Evolutionary conservation across 2,888 invertebrate genomes (phyloP), one percentile per base, ranked within the genome.

Genomic region (Platypus cylindrus): DNA sequence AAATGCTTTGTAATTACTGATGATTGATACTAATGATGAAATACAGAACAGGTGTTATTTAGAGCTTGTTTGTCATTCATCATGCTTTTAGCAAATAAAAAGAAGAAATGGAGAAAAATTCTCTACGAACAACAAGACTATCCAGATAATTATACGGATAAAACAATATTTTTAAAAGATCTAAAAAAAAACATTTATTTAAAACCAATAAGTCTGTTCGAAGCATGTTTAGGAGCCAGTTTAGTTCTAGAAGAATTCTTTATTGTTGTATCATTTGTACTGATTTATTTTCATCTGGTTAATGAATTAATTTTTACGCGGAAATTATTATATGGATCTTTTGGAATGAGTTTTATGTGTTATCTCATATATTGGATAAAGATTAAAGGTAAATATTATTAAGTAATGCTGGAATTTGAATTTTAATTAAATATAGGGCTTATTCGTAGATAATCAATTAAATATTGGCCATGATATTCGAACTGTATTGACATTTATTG

Each of bases 121-220:
- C 64, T 95, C 12, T 95, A 93, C 53, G 83, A 85, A 58, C 81
- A 86, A 53, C 75, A 82, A 38, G 80, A 76, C 13, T 83, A 82
- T 42, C 83, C 90, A 0, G 95, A 95, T 60, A 93, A 94, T 60
- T 90, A 93, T 55, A 91, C 91, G 0, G 87, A 91, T 55, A 68
- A 70, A 15, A 68, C 70, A 9, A 75, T 82, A 28, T 95, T 95
- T 58, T 65, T 95, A 2, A 74, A 81, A 52, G 86, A 91, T 45
- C 55, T 95, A 13, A 72, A 71, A 37, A 91, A 80, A 52, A 94
- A 94, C 59, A 64, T 89, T 9, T 74, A 84, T 56, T 72, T 82
- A 1, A 73, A 80, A 55, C 75, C 79, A 54, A 78, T 85, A 34
- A 71, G 77, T 2, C 66, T 79, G 46, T 54, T 52, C 5, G 72